Conservation (phyloP, 2,888 invertebrate genomes). For the Drosophila buzzatii region DNA sequence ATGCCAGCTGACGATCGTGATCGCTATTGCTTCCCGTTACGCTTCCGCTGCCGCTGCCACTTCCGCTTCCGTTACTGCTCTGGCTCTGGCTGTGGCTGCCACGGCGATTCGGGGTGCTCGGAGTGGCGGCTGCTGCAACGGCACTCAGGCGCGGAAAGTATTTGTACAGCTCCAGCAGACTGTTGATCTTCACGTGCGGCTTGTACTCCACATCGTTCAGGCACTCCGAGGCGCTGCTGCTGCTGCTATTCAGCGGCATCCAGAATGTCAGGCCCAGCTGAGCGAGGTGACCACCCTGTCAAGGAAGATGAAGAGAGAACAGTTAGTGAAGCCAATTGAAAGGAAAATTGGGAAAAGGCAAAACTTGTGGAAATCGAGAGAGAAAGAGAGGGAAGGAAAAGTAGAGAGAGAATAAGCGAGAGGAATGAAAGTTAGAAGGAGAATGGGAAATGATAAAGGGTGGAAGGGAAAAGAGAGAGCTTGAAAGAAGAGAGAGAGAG, state of each 20-base stretch:
- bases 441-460: not conserved
- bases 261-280: conserved; percentile 92
- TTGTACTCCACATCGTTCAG: conserved; percentile 75
- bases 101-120: conserved; percentile 42
- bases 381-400: not conserved
- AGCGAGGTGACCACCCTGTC: conserved; percentile 91
- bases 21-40: not conserved
- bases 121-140: not conserved
- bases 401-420: not conserved
- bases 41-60: conserved; percentile 5
- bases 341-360: no score
- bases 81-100: conserved; percentile 48
- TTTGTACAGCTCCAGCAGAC: conserved; percentile 81
- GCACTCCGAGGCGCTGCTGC: conserved; percentile 60
- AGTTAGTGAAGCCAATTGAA: not conserved
- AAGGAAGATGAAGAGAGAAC: not conserved
- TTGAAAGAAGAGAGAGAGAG: not conserved
- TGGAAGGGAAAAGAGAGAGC: not conserved
- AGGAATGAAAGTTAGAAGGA: not conserved
- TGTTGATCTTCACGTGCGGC: conserved; percentile 82
- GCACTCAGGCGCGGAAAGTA: conserved; percentile 77
- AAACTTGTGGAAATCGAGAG: not conserved
- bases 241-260: conserved; percentile 87
- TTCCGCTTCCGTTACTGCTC: conserved; percentile 12
- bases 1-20: conserved; percentile 13